phyloP scores from a whole-genome alignment of 2,797 vertebrate genomes.

The Scarus forsteni region DNA sequence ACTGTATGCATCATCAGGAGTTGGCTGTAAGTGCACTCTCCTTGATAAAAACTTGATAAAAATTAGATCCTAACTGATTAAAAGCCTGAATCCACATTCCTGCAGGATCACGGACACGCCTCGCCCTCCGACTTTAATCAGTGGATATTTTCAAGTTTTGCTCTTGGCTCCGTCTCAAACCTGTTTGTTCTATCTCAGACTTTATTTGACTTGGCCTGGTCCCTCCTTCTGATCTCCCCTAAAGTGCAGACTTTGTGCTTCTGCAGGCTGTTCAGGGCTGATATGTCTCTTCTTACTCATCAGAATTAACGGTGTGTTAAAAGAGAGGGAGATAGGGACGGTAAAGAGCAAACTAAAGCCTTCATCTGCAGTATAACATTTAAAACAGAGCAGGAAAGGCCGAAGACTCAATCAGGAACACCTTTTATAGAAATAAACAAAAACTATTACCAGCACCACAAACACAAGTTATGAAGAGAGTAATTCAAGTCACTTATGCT shows the following conservation, averaged over 20 bases:
- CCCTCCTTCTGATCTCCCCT: not conserved
- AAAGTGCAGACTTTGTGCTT: not conserved
- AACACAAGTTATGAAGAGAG: too few relatives aligned
- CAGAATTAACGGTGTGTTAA: conserved; percentile 15
- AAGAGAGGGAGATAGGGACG: not conserved
- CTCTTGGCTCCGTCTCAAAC: not conserved
- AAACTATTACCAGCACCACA: too few relatives aligned
- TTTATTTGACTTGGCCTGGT: not conserved
- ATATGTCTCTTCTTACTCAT: not conserved
- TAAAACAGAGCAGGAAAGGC: not conserved
- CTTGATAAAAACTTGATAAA: too few relatives aligned
- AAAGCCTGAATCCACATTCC: not conserved
- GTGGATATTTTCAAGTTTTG: not conserved
- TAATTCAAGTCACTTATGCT: too few relatives aligned
- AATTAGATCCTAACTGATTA: too few relatives aligned
- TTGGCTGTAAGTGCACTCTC: too few relatives aligned
- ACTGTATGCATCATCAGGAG: too few relatives aligned
- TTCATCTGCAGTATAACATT: not conserved
- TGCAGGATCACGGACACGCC: not conserved
- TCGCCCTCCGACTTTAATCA: not conserved
- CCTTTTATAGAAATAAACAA: too few relatives aligned
- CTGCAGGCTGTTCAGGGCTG: not conserved
- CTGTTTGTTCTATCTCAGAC: not conserved
- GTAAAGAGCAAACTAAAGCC: conserved; percentile 11
- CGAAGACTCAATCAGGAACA: too few relatives aligned